A percentile compares a stretch with the other conserved stretches of the same genome.
These are phyloP conservation scores for Spongia lamella DNA, from an alignment of 37 sponge, comb jelly and placozoan species.

Conservation along the genomic window DNA sequence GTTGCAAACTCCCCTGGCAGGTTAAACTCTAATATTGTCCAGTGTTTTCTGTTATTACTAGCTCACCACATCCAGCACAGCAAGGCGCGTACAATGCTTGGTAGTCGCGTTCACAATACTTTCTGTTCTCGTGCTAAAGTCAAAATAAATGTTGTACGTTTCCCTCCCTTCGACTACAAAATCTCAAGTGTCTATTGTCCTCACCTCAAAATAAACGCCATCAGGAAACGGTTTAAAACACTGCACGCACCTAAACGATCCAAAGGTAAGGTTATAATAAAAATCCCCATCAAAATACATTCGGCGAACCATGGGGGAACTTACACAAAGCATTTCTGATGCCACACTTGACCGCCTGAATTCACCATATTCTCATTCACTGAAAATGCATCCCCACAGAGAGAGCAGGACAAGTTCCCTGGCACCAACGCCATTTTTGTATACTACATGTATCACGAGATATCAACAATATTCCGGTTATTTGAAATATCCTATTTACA, in stretches of 20 bases:
- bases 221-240: constrained; percentile 97
- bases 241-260: constrained; percentile 81
- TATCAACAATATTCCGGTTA: too few species aligned
- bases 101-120: constrained; percentile 97
- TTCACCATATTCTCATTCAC: constrained; percentile 85
- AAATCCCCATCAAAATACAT: background rate
- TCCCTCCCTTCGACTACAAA: too few species aligned
- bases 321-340: constrained; percentile 95
- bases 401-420: constrained; percentile 65
- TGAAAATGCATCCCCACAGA: constrained; percentile 88
- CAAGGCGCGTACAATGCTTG: constrained; percentile 94
- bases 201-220: constrained; percentile 93
- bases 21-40: background rate
- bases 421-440: too few species aligned
- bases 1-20: constrained; percentile 81
- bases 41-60: background rate
- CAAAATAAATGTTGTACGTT: too few species aligned
- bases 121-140: constrained; percentile 89
- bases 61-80: constrained; percentile 93
- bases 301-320: constrained; percentile 30
- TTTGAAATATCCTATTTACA: too few species aligned
- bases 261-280: background rate
- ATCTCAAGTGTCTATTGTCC: background rate
- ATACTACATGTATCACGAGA: too few species aligned
- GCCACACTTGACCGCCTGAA: constrained; percentile 95